Evolutionary conservation across 1,140 invertebrate genomes (phyloP).

Genomic region (Caerostris extrusa): DNA sequence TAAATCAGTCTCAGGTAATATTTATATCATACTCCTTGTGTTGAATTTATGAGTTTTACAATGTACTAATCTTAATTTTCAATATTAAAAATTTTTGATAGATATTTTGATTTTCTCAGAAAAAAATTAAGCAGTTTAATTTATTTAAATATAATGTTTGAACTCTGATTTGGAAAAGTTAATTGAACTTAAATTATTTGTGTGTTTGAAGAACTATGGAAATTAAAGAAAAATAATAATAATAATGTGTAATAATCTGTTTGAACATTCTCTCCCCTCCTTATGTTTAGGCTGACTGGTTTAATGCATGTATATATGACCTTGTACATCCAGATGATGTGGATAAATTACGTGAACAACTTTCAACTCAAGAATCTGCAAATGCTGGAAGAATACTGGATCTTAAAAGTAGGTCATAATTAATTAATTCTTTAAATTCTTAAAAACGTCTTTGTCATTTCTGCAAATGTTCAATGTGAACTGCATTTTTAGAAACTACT

Average conservation of each 20-base stretch:
- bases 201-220: background rate
- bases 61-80: too few relatives aligned
- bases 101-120: too few relatives aligned
- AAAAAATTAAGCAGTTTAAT: too few relatives aligned
- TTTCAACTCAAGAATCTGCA: slow-evolving; percentile 98
- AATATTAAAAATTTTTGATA: too few relatives aligned
- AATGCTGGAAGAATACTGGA: slow-evolving; percentile 97
- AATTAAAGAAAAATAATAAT: slow-evolving; percentile 65
- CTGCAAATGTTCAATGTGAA: too few relatives aligned
- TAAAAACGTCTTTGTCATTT: too few relatives aligned
- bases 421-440: too few relatives aligned
- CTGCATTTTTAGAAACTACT: too few relatives aligned
- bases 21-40: background rate
- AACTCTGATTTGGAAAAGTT: too few relatives aligned
- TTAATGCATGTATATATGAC: slow-evolving; percentile 96
- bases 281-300: slow-evolving; percentile 93
- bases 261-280: slow-evolving; percentile 30
- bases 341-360: slow-evolving; percentile 95
- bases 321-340: slow-evolving; percentile 99
- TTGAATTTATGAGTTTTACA: too few relatives aligned
- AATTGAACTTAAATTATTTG: too few relatives aligned
- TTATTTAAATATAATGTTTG: too few relatives aligned
- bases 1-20: slow-evolving; percentile 94
- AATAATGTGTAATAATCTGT: background rate
- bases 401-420: slow-evolving; percentile 87